Evolutionary conservation across 2,797 vertebrate species (phyloP).

Genomic region (Pseudocheirus occidentalis): DNA sequence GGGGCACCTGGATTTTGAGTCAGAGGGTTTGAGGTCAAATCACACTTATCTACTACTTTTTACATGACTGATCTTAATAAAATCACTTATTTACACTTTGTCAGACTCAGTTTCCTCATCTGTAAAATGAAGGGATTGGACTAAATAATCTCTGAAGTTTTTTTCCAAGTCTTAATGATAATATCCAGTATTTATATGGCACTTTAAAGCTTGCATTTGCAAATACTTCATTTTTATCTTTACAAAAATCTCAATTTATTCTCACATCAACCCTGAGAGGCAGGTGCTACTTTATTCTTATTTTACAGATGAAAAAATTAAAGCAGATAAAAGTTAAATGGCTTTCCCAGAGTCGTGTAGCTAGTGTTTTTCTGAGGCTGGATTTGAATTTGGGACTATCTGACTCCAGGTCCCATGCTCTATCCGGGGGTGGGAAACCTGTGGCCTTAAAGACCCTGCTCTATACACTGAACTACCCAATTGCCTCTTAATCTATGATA

Average conservation of each 20-base stretch:
- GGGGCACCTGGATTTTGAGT: neutral
- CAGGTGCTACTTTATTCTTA: neutral
- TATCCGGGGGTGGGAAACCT: too few relatives aligned
- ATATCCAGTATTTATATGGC: neutral
- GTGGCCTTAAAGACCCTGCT: neutral
- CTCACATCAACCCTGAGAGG: neutral
- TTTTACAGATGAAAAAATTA: neutral
- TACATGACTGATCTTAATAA: neutral
- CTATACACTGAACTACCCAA: neutral
- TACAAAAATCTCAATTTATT: neutral
- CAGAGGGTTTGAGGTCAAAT: neutral
- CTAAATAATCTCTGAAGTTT: neutral
- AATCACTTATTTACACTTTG: neutral
- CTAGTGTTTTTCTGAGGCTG: neutral
- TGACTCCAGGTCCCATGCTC: neutral
- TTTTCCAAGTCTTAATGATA: neutral
- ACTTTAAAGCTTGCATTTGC: neutral
- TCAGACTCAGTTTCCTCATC: neutral
- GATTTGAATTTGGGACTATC: neutral
- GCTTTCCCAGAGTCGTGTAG: neutral
- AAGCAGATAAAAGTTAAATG: neutral
- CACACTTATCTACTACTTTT: neutral
- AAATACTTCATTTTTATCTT: neutral
- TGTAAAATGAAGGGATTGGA: neutral
- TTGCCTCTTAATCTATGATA: neutral